Evolutionary conservation across 2,888 invertebrate genomes (phyloP).

Genomic region (Cecidostiba fungosa): DNA sequence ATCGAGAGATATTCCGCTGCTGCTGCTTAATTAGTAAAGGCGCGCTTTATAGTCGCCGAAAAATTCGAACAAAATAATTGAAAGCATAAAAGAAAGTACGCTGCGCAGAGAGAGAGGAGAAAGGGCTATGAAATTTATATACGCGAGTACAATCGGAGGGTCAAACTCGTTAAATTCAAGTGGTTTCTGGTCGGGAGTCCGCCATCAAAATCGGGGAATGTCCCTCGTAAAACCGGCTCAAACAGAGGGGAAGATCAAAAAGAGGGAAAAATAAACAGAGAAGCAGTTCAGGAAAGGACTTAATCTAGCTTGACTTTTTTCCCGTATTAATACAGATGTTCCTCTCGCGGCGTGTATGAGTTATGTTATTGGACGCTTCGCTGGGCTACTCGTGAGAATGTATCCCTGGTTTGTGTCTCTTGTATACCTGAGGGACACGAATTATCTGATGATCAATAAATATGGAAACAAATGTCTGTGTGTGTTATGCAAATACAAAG

Average conservation of each 20-base stretch:
- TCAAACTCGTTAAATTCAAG: conserved; percentile 73
- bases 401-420: conserved; percentile 3
- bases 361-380: conserved; percentile 31
- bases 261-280: conserved; percentile 44
- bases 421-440: conserved; percentile 20
- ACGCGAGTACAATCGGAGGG: conserved; percentile 4
- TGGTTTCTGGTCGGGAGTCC: conserved; percentile 71
- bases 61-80: not conserved
- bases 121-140: not conserved
- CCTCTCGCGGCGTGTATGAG: conserved; percentile 9
- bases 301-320: conserved; percentile 66
- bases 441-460: conserved; percentile 51
- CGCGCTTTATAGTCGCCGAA: not conserved
- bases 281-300: conserved; percentile 66
- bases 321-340: conserved; percentile 54
- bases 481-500: conserved; percentile 40
- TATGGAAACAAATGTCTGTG: conserved; percentile 25
- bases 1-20: not conserved
- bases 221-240: conserved; percentile 73
- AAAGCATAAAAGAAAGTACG: not conserved
- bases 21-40: conserved; percentile 19
- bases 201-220: conserved; percentile 76
- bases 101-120: too few relatives aligned
- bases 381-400: conserved; percentile 28
- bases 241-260: conserved; percentile 34